Evolutionary conservation across 2,888 invertebrate genomes (phyloP), one percentile per base, ranked within the genome.

Genomic region (Osmoderma eremita): DNA sequence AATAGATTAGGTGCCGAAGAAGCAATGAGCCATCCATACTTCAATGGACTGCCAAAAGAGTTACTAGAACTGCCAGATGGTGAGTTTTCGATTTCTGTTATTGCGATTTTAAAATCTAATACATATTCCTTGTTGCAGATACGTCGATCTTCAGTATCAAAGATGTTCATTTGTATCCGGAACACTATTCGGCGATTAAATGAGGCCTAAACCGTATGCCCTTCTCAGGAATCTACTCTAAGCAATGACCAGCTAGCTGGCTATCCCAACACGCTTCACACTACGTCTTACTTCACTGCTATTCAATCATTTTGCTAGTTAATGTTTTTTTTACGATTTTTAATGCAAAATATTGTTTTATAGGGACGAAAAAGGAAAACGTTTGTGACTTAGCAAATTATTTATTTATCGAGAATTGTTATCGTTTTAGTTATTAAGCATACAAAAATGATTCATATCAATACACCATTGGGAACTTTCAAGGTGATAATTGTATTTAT

Each of bases 101-200:
- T 30, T 30, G 10, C 30, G 30, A 30, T 30, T 30, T 24, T 30
- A 30, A 30, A 30, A 30, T 30, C 30, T 39, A 38, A 38, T 53
- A 38, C 42, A n/a, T 71, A 74, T 77, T 78, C 74, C 75, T 83
- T 83, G 81, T 90, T 90, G 45, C 90, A 97, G 97, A 95, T 85
- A 90, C 94, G 79, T 96, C 97, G 78, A 95, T 98, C 86, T 96
- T 95, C 86, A 94, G 92, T 78, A 95, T 97, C 81, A 95, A 96
- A 84, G 96, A 96, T 77, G 90, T 97, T 77, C 90, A 91, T 83
- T 84, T 95, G 79, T 90, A 90, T 82, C 90, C 92, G 65, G 97
- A 97, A 84, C 88, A 90, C 78, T 86, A 90, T 79, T 75, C 79
- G 17, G 77, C 70, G 42, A 72, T 69, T 65, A 73, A 73, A 65